phyloP scores from a whole-genome alignment of 2,888 invertebrate genomes.

The Hirtodrosophila duncani region DNA sequence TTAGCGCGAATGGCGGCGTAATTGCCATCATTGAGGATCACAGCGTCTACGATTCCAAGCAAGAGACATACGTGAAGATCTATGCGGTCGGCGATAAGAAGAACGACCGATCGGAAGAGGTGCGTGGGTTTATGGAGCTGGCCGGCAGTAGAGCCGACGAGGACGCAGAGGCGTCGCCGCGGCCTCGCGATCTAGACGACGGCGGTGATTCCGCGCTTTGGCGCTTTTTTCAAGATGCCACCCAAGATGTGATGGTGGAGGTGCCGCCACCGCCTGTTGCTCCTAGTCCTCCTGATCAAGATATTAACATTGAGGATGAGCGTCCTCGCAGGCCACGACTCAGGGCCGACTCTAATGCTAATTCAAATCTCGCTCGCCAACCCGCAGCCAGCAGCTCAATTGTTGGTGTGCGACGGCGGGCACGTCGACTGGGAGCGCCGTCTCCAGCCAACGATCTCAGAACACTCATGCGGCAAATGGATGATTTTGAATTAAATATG shows the following conservation, averaged over 20 bases:
- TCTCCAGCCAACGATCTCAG: constrained; percentile 44
- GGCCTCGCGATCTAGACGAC: constrained; percentile 14
- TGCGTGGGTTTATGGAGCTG: constrained; percentile 74
- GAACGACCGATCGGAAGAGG: constrained; percentile 93
- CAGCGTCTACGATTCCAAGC: constrained; percentile 88
- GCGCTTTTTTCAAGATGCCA: no score
- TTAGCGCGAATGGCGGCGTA: constrained; percentile 90
- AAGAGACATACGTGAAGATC: constrained; percentile 92
- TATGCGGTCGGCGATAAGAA: constrained; percentile 94
- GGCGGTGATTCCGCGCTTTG: constrained; percentile 6
- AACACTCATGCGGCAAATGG: constrained; percentile 58
- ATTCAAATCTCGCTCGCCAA: constrained; percentile 56
- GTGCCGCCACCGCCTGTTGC: constrained; percentile 3
- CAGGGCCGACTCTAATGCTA: constrained; percentile 38
- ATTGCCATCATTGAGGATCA: constrained; percentile 95
- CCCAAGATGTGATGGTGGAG: constrained; percentile 5
- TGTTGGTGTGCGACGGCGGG: constrained; percentile 67
- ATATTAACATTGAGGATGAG: background rate
- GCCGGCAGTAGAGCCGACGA: constrained; percentile 26
- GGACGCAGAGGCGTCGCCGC: constrained; percentile 16
- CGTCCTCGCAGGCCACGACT: constrained; percentile 38
- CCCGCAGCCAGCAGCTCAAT: constrained; percentile 63
- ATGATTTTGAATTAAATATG: constrained; percentile 69
- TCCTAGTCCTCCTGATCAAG: background rate
- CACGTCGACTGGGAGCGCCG: constrained; percentile 57